Base-by-base conservation (phyloP, 1,140 invertebrate genomes). In the Zaprionus tsacasi region DNA sequence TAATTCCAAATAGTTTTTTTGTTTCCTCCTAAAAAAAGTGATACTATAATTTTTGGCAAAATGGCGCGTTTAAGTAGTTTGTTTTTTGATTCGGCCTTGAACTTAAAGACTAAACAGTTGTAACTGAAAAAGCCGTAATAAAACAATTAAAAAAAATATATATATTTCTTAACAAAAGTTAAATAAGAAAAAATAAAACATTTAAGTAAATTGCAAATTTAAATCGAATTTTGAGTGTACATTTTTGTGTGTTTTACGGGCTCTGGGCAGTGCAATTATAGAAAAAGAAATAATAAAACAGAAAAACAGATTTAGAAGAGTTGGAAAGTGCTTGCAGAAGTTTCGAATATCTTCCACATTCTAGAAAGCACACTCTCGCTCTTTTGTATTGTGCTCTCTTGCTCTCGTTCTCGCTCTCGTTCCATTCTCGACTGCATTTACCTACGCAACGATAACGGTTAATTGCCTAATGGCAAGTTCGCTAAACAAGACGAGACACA, bases 381-480 rank as follows among this genome's bases (percentile, higher is more conserved):
- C 35, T 25, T 13, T 45, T 13, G 45, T n/a, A n/a, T n/a, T n/a
- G n/a, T n/a, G n/a, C n/a, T 63, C 35, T 25, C 17, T 45, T 13
- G 45, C 27, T 13, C 43, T n/a, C 36, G 33, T 12, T 12, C 38
- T 48, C 54, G 50, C 17, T 52, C 43, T 21, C 17, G 17, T 54
- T 17, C 13, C 27, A 11, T 12, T 45, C 55, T 21, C 56, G 79
- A 67, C 87, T 78, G 78, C 76, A 82, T 71, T 85, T 63, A 50
- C 64, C 64, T 38, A 59, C 68, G 67, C 33, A 61, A 30, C 27
- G 65, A 67, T 75, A 60, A 63, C 54, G 54, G 86, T 89, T 81
- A 75, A 91, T 76, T 85, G 91, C 85, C 91, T 91, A 92, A 92
- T 92, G 91, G 91, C 91, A 92, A 92, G 91, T 92, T 91, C 91